Conservation (phyloP, 2,888 invertebrate genomes). For the Carcina quercana region DNA sequence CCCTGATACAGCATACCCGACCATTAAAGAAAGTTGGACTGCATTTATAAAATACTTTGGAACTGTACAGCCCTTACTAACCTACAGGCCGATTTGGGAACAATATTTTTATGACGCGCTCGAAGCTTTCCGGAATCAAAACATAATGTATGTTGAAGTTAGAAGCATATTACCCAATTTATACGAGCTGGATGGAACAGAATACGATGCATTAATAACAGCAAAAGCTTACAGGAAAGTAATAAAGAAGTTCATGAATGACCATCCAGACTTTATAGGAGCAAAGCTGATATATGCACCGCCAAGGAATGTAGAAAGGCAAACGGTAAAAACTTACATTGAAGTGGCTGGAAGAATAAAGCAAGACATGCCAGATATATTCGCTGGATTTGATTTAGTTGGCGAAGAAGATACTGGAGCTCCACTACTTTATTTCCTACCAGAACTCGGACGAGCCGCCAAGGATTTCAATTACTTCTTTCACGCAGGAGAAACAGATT, state of each 20-base stretch:
- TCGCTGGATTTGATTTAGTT: constrained; percentile 88
- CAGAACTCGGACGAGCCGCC: constrained; percentile 64
- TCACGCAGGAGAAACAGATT: constrained; percentile 89
- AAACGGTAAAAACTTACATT: constrained; percentile 58
- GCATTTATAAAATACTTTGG: constrained; percentile 73
- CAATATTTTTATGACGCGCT: constrained; percentile 79
- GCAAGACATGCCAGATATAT: constrained; percentile 73
- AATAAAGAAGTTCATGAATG: constrained; percentile 69
- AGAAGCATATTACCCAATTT: constrained; percentile 76
- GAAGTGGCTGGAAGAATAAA: constrained; percentile 46
- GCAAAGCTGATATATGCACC: constrained; percentile 82
- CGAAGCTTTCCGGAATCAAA: constrained; percentile 76
- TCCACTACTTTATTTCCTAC: constrained; percentile 76
- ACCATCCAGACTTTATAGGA: constrained; percentile 79
- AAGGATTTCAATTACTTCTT: constrained; percentile 79
- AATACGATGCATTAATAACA: constrained; percentile 69
- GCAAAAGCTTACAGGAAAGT: constrained; percentile 74
- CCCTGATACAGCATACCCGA: constrained; percentile 54
- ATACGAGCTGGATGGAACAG: constrained; percentile 79
- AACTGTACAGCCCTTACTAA: constrained; percentile 67
- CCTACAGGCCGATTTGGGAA: constrained; percentile 78
- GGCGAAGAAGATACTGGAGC: constrained; percentile 84
- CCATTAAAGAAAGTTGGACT: constrained; percentile 75
- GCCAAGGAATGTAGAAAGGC: constrained; percentile 50
- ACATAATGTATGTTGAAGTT: constrained; percentile 81